Evolutionary conservation across 2,113 vertebrate species (phyloP).

Genomic region (Eretmochelys imbricata): DNA sequence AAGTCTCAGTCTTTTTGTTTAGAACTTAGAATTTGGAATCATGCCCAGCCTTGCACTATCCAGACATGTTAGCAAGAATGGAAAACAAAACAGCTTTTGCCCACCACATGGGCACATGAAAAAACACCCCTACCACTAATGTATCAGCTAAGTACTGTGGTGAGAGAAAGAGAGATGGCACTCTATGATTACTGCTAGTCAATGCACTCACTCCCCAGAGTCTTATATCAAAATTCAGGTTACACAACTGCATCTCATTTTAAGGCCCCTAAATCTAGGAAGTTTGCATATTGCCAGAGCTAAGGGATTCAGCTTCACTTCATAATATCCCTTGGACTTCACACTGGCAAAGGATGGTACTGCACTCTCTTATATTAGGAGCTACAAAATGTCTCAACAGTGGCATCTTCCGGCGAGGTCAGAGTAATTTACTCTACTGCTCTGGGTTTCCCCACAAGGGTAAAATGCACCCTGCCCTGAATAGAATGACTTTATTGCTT

Average conservation of each 20-base stretch:
- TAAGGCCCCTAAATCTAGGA: neutral
- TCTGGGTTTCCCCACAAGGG: rapidly evolving
- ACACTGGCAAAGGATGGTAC: rapidly evolving
- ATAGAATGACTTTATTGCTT: neutral
- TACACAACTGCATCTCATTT: too few relatives aligned
- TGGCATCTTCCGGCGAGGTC: neutral
- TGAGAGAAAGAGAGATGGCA: neutral
- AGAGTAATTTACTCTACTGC: rapidly evolving
- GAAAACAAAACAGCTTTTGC: neutral
- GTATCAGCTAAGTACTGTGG: neutral
- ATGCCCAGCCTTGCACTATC: neutral
- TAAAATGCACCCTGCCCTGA: rapidly evolving
- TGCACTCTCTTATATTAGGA: rapidly evolving
- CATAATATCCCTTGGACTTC: neutral
- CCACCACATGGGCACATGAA: neutral
- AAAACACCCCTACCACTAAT: neutral
- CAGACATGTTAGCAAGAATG: neutral
- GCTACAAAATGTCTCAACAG: neutral
- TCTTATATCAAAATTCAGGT: neutral
- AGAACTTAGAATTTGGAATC: neutral
- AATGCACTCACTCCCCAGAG: neutral
- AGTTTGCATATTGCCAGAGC: rapidly evolving
- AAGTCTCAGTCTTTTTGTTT: neutral
- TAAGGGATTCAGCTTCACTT: rapidly evolving
- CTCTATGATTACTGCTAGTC: neutral